Conservation (phyloP, 1,140 invertebrate genomes). For the Leptopilina clavipes region DNA sequence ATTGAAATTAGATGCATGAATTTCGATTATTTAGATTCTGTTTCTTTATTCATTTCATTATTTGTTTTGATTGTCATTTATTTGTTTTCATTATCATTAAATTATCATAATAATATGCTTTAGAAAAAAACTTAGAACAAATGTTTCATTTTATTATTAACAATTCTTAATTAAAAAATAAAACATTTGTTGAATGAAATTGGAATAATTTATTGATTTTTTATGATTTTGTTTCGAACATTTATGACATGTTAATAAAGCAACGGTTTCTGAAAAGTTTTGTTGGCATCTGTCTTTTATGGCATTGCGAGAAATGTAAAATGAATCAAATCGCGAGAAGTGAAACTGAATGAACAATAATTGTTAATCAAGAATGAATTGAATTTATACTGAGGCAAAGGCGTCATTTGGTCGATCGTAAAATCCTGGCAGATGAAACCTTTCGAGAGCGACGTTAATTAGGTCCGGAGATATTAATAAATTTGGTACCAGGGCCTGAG, state of each 20-base stretch:
- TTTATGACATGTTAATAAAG: no score
- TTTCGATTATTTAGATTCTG: neutral
- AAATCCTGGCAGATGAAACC: slow-evolving; percentile 55
- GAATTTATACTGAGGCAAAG: neutral
- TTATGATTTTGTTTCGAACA: no score
- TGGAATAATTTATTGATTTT: no score
- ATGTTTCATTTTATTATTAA: no score
- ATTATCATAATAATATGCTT: no score
- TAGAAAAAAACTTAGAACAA: no score
- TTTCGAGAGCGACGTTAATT: slow-evolving; percentile 55
- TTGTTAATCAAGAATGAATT: slow-evolving; percentile 5
- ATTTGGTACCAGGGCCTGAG: slow-evolving; percentile 44
- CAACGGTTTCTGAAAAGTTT: no score
- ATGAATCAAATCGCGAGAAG: neutral
- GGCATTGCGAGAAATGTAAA: neutral
- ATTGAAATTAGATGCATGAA: neutral
- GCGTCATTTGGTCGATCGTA: slow-evolving; percentile 45
- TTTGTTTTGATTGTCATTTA: no score
- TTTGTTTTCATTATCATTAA: no score
- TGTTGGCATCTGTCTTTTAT: neutral
- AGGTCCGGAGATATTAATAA: slow-evolving; percentile 55
- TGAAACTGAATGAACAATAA: slow-evolving; percentile 15
- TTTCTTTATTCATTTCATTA: no score
- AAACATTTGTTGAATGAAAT: no score
- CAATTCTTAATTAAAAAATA: no score